phyloP scores from a whole-genome alignment of 1,140 invertebrate genomes.

The Drosophila elegans region DNA sequence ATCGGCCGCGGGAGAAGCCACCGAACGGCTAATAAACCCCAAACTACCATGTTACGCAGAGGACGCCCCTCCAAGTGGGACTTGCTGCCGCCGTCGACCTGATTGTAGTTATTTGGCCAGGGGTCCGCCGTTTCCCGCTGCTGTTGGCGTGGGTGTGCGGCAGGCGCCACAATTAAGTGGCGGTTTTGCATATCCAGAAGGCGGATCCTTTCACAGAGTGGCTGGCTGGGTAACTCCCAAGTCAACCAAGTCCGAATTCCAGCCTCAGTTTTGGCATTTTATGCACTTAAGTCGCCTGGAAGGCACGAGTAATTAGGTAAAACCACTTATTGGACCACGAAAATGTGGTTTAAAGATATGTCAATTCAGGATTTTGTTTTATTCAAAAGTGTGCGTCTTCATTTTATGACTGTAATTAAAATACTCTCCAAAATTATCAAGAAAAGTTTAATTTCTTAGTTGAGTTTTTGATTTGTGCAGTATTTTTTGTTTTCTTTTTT shows the following conservation, averaged over 20 bases:
- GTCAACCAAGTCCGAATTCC: neutral
- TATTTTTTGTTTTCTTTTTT: too few relatives aligned
- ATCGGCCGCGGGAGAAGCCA: conserved; percentile 30
- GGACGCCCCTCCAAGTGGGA: conserved; percentile 21
- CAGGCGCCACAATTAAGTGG: conserved; percentile 67
- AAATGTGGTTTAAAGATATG: too few relatives aligned
- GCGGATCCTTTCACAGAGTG: conserved; percentile 6
- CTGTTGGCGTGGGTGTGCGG: conserved; percentile 43
- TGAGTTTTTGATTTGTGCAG: too few relatives aligned
- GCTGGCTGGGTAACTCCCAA: neutral
- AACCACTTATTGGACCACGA: neutral
- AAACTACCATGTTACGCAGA: conserved; percentile 69
- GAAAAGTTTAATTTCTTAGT: too few relatives aligned
- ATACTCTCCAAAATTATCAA: too few relatives aligned
- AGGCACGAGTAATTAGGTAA: neutral
- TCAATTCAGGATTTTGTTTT: neutral
- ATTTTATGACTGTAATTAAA: neutral
- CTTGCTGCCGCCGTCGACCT: conserved; percentile 18
- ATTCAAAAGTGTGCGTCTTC: too few relatives aligned
- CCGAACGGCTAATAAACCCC: conserved; percentile 32
- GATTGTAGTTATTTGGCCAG: conserved; percentile 31
- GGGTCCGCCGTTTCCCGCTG: neutral
- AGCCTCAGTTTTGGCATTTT: conserved; percentile 4
- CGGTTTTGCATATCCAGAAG: conserved; percentile 27
- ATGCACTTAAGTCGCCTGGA: neutral